Evolutionary conservation across 2,888 invertebrate species (phyloP).

Genomic region (Pristionchus maxplancki): DNA sequence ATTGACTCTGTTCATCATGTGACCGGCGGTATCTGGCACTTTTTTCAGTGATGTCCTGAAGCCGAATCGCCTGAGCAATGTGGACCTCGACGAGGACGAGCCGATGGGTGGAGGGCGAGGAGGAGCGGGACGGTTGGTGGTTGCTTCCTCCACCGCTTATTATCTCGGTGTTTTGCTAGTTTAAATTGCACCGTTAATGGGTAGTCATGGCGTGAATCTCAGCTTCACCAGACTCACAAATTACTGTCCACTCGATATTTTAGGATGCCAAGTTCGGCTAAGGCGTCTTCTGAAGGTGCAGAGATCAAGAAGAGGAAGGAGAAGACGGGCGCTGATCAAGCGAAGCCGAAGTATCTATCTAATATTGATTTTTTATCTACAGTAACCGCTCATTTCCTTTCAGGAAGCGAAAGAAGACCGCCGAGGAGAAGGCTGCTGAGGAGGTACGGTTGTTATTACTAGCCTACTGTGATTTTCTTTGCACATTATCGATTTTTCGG

Average conservation of each 20-base stretch:
- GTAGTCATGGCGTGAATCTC: too few species aligned
- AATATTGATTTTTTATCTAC: not conserved
- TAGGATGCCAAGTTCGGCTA: not conserved
- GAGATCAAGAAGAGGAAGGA: slow-evolving; percentile 20
- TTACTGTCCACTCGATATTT: too few species aligned
- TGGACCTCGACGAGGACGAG: not conserved
- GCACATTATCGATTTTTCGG: too few species aligned
- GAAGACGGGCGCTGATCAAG: not conserved
- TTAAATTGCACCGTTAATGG: too few species aligned
- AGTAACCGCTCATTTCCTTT: not conserved
- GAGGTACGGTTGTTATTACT: not conserved
- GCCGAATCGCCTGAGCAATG: not conserved
- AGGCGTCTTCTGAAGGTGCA: not conserved
- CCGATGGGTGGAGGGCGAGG: not conserved
- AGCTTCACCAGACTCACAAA: too few species aligned
- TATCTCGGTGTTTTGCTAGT: too few species aligned
- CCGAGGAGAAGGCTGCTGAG: not conserved
- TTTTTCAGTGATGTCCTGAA: not conserved
- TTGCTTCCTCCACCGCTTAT: too few species aligned
- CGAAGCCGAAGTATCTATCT: not conserved
- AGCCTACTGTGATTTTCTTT: not conserved
- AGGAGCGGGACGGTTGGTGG: slow-evolving; percentile 24
- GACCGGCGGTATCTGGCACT: not conserved
- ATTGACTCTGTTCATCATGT: not conserved
- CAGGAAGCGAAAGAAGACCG: not conserved